Conservation (phyloP, 2,888 invertebrate genomes). For the Mesorhabditis belari region DNA sequence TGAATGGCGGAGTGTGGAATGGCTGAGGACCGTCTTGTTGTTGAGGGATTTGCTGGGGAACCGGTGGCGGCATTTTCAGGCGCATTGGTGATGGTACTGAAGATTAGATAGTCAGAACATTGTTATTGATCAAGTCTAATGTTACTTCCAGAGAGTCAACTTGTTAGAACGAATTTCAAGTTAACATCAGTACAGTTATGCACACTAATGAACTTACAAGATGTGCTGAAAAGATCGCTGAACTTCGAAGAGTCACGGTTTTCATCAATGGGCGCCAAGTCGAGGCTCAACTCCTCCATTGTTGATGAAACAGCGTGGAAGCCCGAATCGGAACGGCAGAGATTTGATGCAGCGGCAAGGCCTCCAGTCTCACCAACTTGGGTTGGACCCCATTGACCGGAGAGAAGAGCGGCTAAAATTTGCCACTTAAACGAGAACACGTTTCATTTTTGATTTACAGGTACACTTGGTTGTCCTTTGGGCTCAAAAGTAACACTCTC, state of each 20-base stretch:
- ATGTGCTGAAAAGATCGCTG: background rate
- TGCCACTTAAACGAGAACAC: no score
- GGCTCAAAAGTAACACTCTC: no score
- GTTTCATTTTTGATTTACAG: no score
- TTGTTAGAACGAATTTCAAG: no score
- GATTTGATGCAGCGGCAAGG: slow-evolving; percentile 6
- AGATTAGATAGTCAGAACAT: no score
- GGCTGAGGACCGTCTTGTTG: background rate
- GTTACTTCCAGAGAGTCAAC: no score
- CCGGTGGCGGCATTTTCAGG: background rate
- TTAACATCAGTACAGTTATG: no score
- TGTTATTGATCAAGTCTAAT: no score
- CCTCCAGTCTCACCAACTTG: background rate
- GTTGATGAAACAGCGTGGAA: slow-evolving; percentile 26
- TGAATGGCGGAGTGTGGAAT: no score
- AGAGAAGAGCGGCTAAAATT: background rate
- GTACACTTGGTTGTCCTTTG: no score
- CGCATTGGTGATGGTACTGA: background rate
- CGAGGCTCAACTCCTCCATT: slow-evolving; percentile 32
- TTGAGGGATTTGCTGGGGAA: background rate
- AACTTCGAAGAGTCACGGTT: slow-evolving; percentile 1
- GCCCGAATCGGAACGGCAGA: slow-evolving; percentile 32
- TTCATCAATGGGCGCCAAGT: slow-evolving; percentile 32
- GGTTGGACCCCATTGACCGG: background rate
- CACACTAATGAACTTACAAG: background rate